These are phyloP conservation scores for Leptobrachium ailaonicum DNA, from an alignment of 2,113 vertebrate genomes.

Conservation along the genomic window DNA sequence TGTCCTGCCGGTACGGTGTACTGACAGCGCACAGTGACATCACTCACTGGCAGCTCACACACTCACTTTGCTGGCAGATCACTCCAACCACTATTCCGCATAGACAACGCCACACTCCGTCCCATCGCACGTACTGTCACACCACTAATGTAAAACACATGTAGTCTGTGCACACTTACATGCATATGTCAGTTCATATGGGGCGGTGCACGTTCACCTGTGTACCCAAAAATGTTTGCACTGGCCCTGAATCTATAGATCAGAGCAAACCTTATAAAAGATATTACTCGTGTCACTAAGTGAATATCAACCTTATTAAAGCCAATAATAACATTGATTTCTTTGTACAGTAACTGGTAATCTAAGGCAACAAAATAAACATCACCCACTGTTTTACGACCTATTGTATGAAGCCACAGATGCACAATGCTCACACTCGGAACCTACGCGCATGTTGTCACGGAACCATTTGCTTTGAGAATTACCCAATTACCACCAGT, in stretches of 20 bases:
- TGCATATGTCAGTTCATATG: too few relatives aligned
- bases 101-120: too few relatives aligned
- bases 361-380: neutral
- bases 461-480: constrained; percentile 3
- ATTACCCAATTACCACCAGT: constrained; percentile 18
- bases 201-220: too few relatives aligned
- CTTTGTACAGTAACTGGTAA: neutral
- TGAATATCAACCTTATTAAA: constrained; percentile 8
- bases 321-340: constrained; percentile 34
- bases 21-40: too few relatives aligned
- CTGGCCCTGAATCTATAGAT: neutral
- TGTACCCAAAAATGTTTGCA: too few relatives aligned
- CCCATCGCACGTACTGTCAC: too few relatives aligned
- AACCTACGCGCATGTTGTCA: constrained; percentile 1
- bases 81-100: too few relatives aligned
- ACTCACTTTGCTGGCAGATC: too few relatives aligned
- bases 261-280: constrained; percentile 13
- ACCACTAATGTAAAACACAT: too few relatives aligned
- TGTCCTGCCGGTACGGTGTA: too few relatives aligned
- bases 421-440: constrained; percentile 9
- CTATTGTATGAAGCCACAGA: neutral
- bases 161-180: too few relatives aligned
- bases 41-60: too few relatives aligned
- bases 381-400: constrained; percentile 2
- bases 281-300: constrained; percentile 33